Evolutionary conservation across 1,140 invertebrate species (phyloP).

Genomic region (Drosophila athabasca): DNA sequence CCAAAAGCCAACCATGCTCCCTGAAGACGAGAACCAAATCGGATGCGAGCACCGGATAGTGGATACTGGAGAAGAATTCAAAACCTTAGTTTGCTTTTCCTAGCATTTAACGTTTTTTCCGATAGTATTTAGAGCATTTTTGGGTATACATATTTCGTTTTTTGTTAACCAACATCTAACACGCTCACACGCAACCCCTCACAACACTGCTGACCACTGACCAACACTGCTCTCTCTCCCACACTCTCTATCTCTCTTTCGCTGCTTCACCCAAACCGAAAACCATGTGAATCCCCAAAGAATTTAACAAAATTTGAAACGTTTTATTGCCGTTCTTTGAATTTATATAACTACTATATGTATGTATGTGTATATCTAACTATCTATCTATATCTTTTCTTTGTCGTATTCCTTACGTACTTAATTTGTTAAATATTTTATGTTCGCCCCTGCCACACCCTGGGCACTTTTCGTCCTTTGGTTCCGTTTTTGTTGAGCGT

Average conservation of each 20-base stretch:
- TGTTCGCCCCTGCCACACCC: slow-evolving; percentile 11
- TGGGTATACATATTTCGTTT: slow-evolving; percentile 55
- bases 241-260: slow-evolving; percentile 19
- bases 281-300: slow-evolving; percentile 29
- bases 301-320: slow-evolving; percentile 59
- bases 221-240: slow-evolving; percentile 18
- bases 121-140: slow-evolving; percentile 52
- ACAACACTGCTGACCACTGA: slow-evolving; percentile 1
- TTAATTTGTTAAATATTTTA: slow-evolving; percentile 51
- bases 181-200: slow-evolving; percentile 9
- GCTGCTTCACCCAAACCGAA: neutral
- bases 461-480: slow-evolving; percentile 31
- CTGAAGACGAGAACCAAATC: no score
- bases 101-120: slow-evolving; percentile 65
- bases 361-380: neutral
- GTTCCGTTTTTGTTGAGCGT: slow-evolving; percentile 22
- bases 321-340: slow-evolving; percentile 68
- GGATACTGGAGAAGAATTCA: slow-evolving; percentile 38
- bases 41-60: neutral
- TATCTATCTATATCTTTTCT: slow-evolving; percentile 22
- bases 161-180: slow-evolving; percentile 9
- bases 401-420: slow-evolving; percentile 59
- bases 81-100: slow-evolving; percentile 52
- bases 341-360: slow-evolving; percentile 53
- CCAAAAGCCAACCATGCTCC: neutral